A percentile compares a stretch with the other conserved stretches of the same genome.
Evolutionary conservation across 1,140 invertebrate species (phyloP).

Genomic region (Macrotrachela quadricornifera): DNA sequence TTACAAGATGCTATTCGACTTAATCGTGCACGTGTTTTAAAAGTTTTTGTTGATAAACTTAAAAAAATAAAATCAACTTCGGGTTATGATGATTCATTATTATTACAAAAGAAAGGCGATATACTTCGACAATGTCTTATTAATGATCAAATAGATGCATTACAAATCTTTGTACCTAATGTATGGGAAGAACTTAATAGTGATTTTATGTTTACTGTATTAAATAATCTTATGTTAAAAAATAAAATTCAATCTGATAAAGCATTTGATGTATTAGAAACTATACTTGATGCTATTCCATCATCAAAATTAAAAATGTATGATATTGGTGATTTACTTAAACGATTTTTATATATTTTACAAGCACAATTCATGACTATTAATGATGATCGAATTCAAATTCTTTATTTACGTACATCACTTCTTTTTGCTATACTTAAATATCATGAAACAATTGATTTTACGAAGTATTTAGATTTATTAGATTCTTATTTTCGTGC

Average conservation of each 20-base stretch:
- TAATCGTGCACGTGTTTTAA: neutral
- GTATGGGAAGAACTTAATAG: constrained; percentile 2
- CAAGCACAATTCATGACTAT: constrained; percentile 3
- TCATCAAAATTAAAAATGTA: neutral
- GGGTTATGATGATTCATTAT: constrained; percentile 2
- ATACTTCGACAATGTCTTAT: constrained; percentile 4
- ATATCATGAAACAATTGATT: neutral
- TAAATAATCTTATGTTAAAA: constrained; percentile 5
- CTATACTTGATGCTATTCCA: neutral
- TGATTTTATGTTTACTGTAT: constrained; percentile 2
- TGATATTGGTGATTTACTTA: neutral
- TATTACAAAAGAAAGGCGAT: constrained; percentile 3
- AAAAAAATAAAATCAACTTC: neutral
- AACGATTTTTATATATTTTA: constrained; percentile 1
- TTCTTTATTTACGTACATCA: neutral
- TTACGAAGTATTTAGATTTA: too few relatives aligned
- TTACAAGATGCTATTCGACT: constrained; percentile 5
- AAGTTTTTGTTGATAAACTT: neutral
- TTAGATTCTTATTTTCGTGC: too few relatives aligned
- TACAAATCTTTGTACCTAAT: constrained; percentile 4
- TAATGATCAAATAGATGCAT: constrained; percentile 1
- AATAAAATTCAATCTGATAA: constrained; percentile 1
- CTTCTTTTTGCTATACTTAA: constrained; percentile 3
- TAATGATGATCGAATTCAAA: constrained; percentile 2
- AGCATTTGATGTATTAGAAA: neutral